Conservation (phyloP, 2,797 vertebrate genomes). For the Stomatorhinus walkeri region DNA sequence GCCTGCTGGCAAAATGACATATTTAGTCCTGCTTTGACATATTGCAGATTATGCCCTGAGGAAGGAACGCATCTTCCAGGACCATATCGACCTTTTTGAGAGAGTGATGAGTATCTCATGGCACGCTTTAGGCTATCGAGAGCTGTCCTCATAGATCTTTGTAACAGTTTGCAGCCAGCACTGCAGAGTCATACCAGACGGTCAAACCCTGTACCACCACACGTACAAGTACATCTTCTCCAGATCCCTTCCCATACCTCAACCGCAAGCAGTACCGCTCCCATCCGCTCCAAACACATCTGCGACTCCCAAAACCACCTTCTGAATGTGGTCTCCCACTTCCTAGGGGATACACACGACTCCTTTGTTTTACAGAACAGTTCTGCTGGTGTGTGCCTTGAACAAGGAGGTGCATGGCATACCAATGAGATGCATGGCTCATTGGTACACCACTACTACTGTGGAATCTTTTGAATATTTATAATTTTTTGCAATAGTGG, state of each 20-base stretch:
- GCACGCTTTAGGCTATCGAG: not conserved
- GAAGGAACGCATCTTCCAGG: conserved; percentile 12
- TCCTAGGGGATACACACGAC: not conserved
- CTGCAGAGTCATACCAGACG: not conserved
- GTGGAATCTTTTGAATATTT: not conserved
- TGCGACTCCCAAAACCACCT: not conserved
- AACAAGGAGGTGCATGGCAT: not conserved
- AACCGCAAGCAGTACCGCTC: not conserved
- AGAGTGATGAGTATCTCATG: conserved; percentile 16
- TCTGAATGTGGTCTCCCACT: not conserved
- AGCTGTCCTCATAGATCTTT: conserved; percentile 8
- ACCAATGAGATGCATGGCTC: not conserved
- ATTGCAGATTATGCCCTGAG: conserved; percentile 14
- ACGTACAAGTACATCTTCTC: not conserved
- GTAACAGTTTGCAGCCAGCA: not conserved
- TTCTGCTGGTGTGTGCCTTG: not conserved
- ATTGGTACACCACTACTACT: not conserved
- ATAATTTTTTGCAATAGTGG: not conserved
- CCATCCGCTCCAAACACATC: no score
- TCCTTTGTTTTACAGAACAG: not conserved
- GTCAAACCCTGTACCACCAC: conserved; percentile 2
- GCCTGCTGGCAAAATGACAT: not conserved
- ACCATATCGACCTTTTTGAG: conserved; percentile 23
- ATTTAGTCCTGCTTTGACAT: conserved; percentile 23
- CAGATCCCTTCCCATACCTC: not conserved